Conservation (phyloP, 2,888 invertebrate species). For the Xylota sylvarum region DNA sequence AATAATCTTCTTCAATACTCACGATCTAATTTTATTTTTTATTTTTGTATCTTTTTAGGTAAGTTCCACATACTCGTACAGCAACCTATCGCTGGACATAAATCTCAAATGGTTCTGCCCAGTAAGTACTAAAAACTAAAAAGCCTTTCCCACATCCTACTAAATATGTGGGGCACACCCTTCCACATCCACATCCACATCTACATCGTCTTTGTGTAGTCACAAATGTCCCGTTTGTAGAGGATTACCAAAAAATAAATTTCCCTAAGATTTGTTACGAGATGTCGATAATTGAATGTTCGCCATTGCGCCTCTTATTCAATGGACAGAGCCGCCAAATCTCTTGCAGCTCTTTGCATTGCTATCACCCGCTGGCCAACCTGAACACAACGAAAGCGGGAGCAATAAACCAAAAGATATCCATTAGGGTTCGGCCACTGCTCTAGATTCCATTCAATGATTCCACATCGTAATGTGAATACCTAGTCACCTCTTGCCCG, state of each 20-base stretch:
- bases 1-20: conserved; percentile 28
- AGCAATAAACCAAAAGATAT: conserved; percentile 76
- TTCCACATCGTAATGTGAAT: conserved; percentile 60
- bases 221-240: conserved; percentile 59
- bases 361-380: conserved; percentile 58
- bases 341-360: conserved; percentile 34
- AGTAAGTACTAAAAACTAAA: conserved; percentile 38
- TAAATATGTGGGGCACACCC: conserved; percentile 58
- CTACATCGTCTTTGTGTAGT: conserved; percentile 4
- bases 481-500: conserved; percentile 24
- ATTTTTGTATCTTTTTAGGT: conserved; percentile 60
- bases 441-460: conserved; percentile 74
- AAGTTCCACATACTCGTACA: conserved; percentile 43
- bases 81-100: conserved; percentile 49
- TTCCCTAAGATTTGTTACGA: conserved; percentile 54
- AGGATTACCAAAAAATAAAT: conserved; percentile 57
- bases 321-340: conserved; percentile 1
- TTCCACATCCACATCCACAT: conserved; percentile 34
- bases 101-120: conserved; percentile 46
- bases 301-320: conserved; percentile 60
- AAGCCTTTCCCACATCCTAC: conserved; percentile 51
- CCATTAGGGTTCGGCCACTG: conserved; percentile 75
- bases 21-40: conserved; percentile 63
- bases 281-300: conserved; percentile 76
- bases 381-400: conserved; percentile 27